Evolutionary conservation across 1,140 invertebrate species (phyloP).

Genomic region (Ruditapes philippinarum): DNA sequence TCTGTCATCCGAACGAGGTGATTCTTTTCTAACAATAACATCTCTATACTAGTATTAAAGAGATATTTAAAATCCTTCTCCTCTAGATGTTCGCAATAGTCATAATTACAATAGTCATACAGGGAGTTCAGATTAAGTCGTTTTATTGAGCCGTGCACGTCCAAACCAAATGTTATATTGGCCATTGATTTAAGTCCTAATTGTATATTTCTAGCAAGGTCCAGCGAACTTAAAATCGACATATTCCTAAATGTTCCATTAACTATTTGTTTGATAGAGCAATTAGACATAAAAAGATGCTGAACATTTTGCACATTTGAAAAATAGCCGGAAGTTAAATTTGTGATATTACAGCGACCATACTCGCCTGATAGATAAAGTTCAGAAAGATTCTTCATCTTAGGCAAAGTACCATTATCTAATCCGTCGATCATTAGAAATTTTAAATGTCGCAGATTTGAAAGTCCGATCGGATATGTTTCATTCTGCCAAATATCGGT

Average conservation of each 20-base stretch:
- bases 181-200: not conserved
- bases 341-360: conserved; percentile 8
- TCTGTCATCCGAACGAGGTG: not conserved
- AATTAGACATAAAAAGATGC: conserved; percentile 22
- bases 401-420: not conserved
- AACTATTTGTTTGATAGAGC: not conserved
- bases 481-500: not conserved
- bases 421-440: not conserved
- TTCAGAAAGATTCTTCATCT: not conserved
- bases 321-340: not conserved
- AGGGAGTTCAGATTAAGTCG: not conserved
- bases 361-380: conserved; percentile 1
- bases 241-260: not conserved
- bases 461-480: not conserved
- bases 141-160: not conserved
- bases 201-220: not conserved
- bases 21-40: not conserved
- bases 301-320: not conserved
- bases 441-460: not conserved
- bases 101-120: not conserved
- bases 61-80: not conserved
- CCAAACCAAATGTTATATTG: conserved; percentile 11
- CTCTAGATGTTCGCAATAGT: not conserved
- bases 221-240: not conserved
- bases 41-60: not conserved